Evolutionary conservation across 2,113 vertebrate genomes (phyloP), one percentile per base, ranked within the genome.

Genomic region (Meleagris gallopavo): DNA sequence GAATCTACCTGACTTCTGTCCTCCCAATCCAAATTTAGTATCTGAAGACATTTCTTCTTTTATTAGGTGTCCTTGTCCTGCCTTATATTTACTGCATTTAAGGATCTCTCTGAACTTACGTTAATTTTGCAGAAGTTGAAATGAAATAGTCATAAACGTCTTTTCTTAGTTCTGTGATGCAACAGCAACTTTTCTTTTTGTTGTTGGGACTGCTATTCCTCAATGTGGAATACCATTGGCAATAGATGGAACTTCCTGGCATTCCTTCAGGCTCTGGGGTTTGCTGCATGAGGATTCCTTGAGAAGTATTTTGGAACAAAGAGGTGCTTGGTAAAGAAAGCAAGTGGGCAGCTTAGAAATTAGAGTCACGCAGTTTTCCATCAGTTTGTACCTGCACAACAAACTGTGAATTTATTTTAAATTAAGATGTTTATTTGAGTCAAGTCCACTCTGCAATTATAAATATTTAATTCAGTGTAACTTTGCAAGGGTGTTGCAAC

Each of bases 401-500:
- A 86, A 60, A 30, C 24, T 60, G 13, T 90, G 55, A 81, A 73
- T 52, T 61, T 43, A 54, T 88, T 72, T 89, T 76, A 57, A 90
- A 81, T 38, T 74, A 89, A 61, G n/a, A 4, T 57, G 17, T 71
- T 92, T 40, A 22, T 72, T 93, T 90, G n/a, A 95, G 69, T 88
- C 50, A 57, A 72, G 48, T 57, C 73, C 46, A 20, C 17, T 83
- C 25, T 62, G 61, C 52, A 84, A 84, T 84, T 91, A 69, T 69
- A 91, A 93, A 78, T 94, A 88, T 91, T 95, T 88, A 7, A 86
- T 87, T 90, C 79, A 9, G 9, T 16, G 40, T 75, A 93, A 88
- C 66, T 94, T 95, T 57, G 21, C 61, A 86, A 86, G 60, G 67
- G 32, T n/a, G 65, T 75, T 48, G 32, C 75, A 84, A 54, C 40